These are phyloP conservation scores for Crotalus helleri DNA, from an alignment of 2,113 vertebrate species.

Conservation along the genomic window DNA sequence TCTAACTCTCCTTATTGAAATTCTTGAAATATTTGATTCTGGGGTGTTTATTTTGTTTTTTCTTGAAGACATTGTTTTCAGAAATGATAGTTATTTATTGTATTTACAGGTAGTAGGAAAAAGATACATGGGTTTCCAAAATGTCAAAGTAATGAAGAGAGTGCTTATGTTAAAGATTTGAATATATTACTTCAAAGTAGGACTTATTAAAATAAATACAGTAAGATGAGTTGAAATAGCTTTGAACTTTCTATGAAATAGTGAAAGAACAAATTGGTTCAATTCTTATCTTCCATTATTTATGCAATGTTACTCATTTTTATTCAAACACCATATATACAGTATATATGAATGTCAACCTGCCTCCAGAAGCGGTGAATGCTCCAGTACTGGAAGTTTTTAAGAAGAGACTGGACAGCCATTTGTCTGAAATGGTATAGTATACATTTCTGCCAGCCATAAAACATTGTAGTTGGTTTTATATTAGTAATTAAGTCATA, in stretches of 20 bases:
- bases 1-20: background rate
- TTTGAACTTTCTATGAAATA: background rate
- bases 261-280: background rate
- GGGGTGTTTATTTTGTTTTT: background rate
- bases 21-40: background rate
- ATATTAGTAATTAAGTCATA: background rate
- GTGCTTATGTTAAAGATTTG: background rate
- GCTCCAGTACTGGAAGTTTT: no score
- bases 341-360: background rate
- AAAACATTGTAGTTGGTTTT: background rate
- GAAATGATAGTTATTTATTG: background rate
- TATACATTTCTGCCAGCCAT: background rate
- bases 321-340: background rate
- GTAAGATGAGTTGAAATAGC: background rate
- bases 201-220: background rate
- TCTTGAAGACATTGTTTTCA: background rate
- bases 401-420: no score
- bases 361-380: no score
- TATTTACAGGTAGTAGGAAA: background rate
- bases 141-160: background rate
- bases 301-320: background rate
- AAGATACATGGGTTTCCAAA: background rate
- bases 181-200: background rate
- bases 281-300: background rate
- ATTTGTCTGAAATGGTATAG: no score